phyloP scores from a whole-genome alignment of 2,888 invertebrate species.

The Ornithoptera alexandrae region DNA sequence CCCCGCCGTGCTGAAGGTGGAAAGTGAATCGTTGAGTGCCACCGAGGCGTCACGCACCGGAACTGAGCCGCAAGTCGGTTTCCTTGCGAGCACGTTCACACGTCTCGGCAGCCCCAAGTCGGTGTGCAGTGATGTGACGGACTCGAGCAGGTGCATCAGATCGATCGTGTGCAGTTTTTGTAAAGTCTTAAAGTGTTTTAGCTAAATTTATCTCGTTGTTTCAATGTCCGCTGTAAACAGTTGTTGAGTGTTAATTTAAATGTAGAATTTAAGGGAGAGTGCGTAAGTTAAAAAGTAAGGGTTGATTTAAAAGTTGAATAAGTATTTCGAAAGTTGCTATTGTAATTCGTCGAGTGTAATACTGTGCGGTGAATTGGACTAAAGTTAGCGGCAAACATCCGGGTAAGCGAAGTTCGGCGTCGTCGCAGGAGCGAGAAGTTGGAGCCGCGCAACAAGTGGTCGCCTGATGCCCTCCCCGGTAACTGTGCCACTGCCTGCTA shows the following conservation, averaged over 20 bases:
- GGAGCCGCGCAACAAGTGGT: slow-evolving; percentile 73
- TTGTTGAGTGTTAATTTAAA: background rate
- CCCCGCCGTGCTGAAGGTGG: background rate
- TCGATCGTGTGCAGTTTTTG: slow-evolving; percentile 40
- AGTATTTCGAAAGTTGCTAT: slow-evolving; percentile 35
- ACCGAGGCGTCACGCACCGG: background rate
- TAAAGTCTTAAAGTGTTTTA: background rate
- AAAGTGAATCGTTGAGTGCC: no score
- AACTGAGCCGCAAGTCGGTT: slow-evolving; percentile 32
- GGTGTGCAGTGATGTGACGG: slow-evolving; percentile 62
- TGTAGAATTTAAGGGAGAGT: slow-evolving; percentile 1
- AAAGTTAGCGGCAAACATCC: slow-evolving; percentile 40
- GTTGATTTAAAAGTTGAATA: background rate
- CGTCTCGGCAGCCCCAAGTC: slow-evolving; percentile 59
- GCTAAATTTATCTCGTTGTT: background rate
- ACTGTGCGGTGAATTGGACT: slow-evolving; percentile 23
- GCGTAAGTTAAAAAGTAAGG: background rate
- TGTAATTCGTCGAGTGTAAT: slow-evolving; percentile 35
- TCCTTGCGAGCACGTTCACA: slow-evolving; percentile 56
- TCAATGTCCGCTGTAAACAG: background rate
- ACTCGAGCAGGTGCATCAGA: slow-evolving; percentile 59
- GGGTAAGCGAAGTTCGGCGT: slow-evolving; percentile 55
- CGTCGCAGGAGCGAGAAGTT: slow-evolving; percentile 53
- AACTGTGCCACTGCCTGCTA: slow-evolving; percentile 73
- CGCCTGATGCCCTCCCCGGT: slow-evolving; percentile 74